Percentiles rank a stretch among this genome's conserved stretches.
These are phyloP conservation scores for Melanotaenia parkinsoni DNA, from an alignment of 2,797 vertebrate species.

Conservation along the genomic window DNA sequence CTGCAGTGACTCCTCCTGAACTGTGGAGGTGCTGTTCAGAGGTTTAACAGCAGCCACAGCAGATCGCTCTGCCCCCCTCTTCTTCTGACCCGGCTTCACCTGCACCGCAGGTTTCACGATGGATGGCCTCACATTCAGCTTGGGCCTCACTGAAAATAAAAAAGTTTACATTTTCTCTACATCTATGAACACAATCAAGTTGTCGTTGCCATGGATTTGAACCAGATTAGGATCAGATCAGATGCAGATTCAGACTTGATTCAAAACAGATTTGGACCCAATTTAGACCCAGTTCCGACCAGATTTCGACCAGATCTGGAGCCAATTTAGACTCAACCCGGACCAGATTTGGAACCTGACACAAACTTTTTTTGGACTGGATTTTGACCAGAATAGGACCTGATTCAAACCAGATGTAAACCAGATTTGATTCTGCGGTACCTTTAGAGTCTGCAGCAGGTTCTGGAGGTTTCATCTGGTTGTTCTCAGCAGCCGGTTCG, in stretches of 20 bases:
- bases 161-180: background rate
- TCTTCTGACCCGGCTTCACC: constrained; percentile 83
- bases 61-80: constrained; percentile 80
- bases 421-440: constrained; percentile 28
- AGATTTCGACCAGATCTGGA: too few relatives aligned
- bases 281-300: background rate
- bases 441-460: constrained; percentile 72
- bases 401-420: too few relatives aligned
- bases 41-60: constrained; percentile 92
- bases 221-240: background rate
- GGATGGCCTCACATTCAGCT: constrained; percentile 88
- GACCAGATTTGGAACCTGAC: too few relatives aligned
- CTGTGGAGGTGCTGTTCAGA: constrained; percentile 69
- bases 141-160: constrained; percentile 85
- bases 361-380: too few relatives aligned
- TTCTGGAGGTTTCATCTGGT: constrained; percentile 59
- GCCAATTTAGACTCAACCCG: too few relatives aligned
- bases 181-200: too few relatives aligned
- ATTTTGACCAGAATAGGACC: too few relatives aligned
- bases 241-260: background rate
- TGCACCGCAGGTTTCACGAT: constrained; percentile 83
- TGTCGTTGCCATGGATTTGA: too few relatives aligned
- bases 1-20: constrained; percentile 29
- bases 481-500: constrained; percentile 32
- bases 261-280: too few relatives aligned